Percentiles rank a stretch among this genome's conserved stretches.
These are phyloP conservation scores for Athene cunicularia DNA, from an alignment of 2,113 vertebrate species.

Conservation along the genomic window DNA sequence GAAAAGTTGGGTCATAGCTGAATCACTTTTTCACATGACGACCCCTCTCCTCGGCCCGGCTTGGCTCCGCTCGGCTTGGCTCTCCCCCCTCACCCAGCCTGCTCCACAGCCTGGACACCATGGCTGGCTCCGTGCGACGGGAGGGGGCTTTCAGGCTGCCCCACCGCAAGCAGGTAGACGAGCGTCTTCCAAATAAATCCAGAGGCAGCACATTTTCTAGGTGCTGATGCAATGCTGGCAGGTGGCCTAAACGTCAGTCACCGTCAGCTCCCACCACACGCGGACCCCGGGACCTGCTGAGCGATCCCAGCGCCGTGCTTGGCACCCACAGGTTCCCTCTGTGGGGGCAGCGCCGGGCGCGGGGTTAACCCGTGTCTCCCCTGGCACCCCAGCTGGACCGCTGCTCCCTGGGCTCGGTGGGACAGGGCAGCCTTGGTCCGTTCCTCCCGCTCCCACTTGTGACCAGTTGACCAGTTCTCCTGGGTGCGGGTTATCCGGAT, in stretches of 20 bases:
- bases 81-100: neutral
- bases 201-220: neutral
- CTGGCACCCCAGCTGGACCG: accelerated
- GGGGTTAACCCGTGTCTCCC: neutral
- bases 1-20: constrained; percentile 27
- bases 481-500: neutral
- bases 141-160: neutral
- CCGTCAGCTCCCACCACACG: accelerated
- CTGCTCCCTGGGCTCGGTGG: accelerated
- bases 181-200: neutral
- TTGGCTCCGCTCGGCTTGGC: neutral
- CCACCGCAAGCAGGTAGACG: neutral
- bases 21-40: neutral
- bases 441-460: accelerated
- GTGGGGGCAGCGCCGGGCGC: neutral
- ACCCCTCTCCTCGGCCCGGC: neutral
- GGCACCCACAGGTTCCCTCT: neutral
- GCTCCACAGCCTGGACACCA: neutral
- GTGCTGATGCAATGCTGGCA: constrained; percentile 2
- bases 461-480: neutral
- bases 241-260: neutral
- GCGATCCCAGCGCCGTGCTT: neutral
- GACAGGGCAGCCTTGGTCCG: accelerated
- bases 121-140: neutral
- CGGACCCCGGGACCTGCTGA: neutral